Percentiles rank a stretch among this genome's conserved stretches.
phyloP scores from a whole-genome alignment of 2,888 invertebrate genomes.

The Drosophila leonis region DNA sequence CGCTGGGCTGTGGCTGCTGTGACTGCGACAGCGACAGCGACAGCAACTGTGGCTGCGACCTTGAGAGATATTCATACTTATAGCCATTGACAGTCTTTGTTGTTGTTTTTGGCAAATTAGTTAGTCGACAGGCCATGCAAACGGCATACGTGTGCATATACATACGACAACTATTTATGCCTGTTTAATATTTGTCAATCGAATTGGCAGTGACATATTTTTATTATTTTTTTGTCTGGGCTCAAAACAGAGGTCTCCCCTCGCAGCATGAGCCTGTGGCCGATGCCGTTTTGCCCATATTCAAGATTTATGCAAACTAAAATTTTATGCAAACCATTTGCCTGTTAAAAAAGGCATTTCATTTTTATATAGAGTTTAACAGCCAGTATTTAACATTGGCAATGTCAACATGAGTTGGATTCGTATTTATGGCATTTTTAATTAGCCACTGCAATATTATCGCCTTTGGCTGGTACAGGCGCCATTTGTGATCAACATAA shows the following conservation, averaged over 20 bases:
- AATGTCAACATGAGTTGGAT: constrained; percentile 46
- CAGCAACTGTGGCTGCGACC: constrained; percentile 39
- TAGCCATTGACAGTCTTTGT: constrained; percentile 49
- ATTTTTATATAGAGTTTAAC: constrained; percentile 34
- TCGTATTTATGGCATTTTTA: constrained; percentile 72
- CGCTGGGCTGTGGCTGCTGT: constrained; percentile 44
- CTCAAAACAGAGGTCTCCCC: constrained; percentile 47
- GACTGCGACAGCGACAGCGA: constrained; percentile 10
- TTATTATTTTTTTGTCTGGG: constrained; percentile 28
- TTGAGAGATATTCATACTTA: constrained; percentile 55
- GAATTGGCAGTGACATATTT: constrained; percentile 46
- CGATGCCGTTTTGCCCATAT: constrained; percentile 47
- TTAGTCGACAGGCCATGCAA: constrained; percentile 44
- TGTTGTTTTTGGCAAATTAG: constrained; percentile 73
- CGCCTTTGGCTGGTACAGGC: constrained; percentile 41
- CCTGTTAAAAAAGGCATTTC: constrained; percentile 54
- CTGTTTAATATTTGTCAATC: constrained; percentile 53
- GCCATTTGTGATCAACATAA: constrained; percentile 46
- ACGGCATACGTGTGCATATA: constrained; percentile 29
- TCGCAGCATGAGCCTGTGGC: constrained; percentile 1
- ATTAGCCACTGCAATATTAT: constrained; percentile 61
- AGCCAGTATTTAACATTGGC: constrained; percentile 35
- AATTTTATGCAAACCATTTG: constrained; percentile 53
- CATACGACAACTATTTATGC: constrained; percentile 39
- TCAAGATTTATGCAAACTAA: constrained; percentile 60